These are phyloP conservation scores for Xestia xanthographa DNA, from an alignment of 2,888 invertebrate genomes.

Conservation along the genomic window DNA sequence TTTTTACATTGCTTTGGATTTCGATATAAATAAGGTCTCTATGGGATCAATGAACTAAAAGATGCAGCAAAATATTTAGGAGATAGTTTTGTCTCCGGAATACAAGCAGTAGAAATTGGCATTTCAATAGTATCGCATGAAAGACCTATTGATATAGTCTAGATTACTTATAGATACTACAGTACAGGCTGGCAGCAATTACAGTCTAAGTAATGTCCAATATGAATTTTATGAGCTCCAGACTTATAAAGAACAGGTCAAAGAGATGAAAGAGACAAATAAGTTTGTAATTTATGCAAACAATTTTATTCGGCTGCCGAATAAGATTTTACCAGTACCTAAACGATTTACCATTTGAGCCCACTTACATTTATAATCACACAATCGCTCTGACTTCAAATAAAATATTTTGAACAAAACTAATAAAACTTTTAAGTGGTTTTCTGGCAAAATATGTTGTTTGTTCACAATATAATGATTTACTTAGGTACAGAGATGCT, in stretches of 20 bases:
- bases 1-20: neutral
- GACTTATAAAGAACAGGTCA: neutral
- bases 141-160: neutral
- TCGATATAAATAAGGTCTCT: neutral
- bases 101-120: neutral
- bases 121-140: neutral
- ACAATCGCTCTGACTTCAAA: slow-evolving; percentile 35
- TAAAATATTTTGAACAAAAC: slow-evolving; percentile 47
- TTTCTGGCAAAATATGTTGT: slow-evolving; percentile 21
- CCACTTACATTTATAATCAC: slow-evolving; percentile 15
- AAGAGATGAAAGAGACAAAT: neutral
- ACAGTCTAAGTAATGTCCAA: neutral
- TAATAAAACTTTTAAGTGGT: slow-evolving; percentile 54
- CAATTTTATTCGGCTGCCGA: neutral
- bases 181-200: neutral
- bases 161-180: neutral
- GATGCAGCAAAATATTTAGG: neutral
- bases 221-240: neutral
- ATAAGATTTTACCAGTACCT: slow-evolving; percentile 9
- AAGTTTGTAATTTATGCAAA: slow-evolving; percentile 1
- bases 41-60: neutral
- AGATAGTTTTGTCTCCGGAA: neutral
- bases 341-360: slow-evolving; percentile 22
- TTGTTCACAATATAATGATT: slow-evolving; percentile 41
- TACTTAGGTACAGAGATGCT: slow-evolving; percentile 14